Evolutionary conservation across 2,797 vertebrate genomes (phyloP), one percentile per base, ranked within the genome.

Genomic region (Sphaeramia orbicularis): DNA sequence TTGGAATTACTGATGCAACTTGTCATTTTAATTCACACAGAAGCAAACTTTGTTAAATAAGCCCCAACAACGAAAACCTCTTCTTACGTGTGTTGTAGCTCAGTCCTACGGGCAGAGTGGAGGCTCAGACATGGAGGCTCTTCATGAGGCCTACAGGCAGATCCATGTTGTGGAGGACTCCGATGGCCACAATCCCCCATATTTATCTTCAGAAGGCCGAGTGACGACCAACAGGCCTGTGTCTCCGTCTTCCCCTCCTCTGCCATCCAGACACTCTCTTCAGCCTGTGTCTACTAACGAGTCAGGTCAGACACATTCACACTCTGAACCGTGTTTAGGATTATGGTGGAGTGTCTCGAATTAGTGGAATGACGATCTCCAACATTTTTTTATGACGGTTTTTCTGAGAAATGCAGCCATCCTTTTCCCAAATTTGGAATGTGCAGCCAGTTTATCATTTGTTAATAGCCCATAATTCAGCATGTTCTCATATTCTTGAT

Each of bases 91-190:
- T 10, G 4, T 11, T 47, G 0, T 44, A 92, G 93, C 74, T 14
- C 86, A 74, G 57, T 91, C 91, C 5, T 90, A 77, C 32, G 91
- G 86, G 47, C 95, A 95, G 73, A 96, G 93, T 27, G 92, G 81
- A n/a, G 91, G 50, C 11, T 96, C 95, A 68, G 96, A 99, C 24
- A 81, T 94, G 4, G 96, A 97, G 84, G 96, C 94, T 0, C 83
- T 98, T 1, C 95, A 95, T 11, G 94, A 95, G 58, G 97, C 95
- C 0, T 98, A 97, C 71, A 89, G 62, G 69, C 92, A 93, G 48
- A 45, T 97, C 76, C 92, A 92, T 57, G 93, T 91, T 68, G 78
- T 91, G 55, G 91, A 85, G 57, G 92, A 88, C 61, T 88, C 86
- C 13, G 93, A 90, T 4, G 86, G 76, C 0, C 61, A 30, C 30